Evolutionary conservation across 2,797 vertebrate species (phyloP).

Genomic region (Synanceia verrucosa): DNA sequence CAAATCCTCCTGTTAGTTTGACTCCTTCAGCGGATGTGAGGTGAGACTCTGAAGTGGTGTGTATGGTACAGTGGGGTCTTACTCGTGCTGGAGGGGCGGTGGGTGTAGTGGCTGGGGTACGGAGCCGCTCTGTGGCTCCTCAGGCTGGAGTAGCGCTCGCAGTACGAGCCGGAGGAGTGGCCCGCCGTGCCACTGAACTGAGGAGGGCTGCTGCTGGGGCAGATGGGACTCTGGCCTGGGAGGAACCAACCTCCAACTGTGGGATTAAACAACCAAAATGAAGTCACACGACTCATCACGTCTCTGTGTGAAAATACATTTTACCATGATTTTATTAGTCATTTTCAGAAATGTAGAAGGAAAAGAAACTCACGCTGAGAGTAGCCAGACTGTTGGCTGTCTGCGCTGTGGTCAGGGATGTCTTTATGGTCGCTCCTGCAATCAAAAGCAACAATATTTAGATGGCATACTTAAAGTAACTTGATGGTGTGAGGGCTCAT

Average conservation of each 20-base stretch:
- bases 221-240: slow-evolving; percentile 82
- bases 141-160: slow-evolving; percentile 84
- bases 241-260: slow-evolving; percentile 87
- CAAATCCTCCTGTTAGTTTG: not conserved
- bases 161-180: slow-evolving; percentile 84
- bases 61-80: slow-evolving; percentile 22
- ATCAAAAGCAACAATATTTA: slow-evolving; percentile 14
- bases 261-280: not conserved
- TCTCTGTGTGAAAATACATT: too few relatives aligned
- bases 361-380: slow-evolving; percentile 79
- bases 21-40: not conserved
- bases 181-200: slow-evolving; percentile 79
- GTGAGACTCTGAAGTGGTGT: not conserved
- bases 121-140: slow-evolving; percentile 81
- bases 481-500: rapidly evolving
- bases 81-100: slow-evolving; percentile 81
- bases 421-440: slow-evolving; percentile 85
- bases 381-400: slow-evolving; percentile 83
- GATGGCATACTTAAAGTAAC: rapidly evolving
- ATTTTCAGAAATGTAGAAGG: not conserved
- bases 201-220: slow-evolving; percentile 84
- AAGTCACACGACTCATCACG: rapidly evolving
- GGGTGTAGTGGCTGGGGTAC: slow-evolving; percentile 85
- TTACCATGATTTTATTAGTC: not conserved
- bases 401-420: slow-evolving; percentile 77